A percentile compares a stretch with the other conserved stretches of the same genome.
Conservation (phyloP, 2,888 invertebrate genomes). For the Masnerella sp. region DNA sequence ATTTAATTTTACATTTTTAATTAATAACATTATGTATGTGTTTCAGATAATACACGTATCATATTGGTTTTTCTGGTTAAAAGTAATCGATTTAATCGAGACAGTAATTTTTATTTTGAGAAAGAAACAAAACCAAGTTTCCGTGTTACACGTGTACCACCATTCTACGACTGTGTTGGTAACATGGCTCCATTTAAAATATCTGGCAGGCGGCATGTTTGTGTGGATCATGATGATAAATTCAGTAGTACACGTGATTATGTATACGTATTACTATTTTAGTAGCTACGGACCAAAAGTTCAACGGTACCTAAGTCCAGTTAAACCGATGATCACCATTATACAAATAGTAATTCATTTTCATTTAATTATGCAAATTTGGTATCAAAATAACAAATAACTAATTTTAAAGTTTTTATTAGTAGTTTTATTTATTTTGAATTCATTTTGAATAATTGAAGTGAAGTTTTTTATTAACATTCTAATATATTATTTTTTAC, state of each 20-base stretch:
- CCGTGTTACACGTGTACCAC: conserved; percentile 85
- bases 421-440: too few relatives aligned
- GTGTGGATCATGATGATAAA: conserved; percentile 82
- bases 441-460: background rate
- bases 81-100: conserved; percentile 83
- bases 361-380: too few relatives aligned
- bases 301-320: conserved; percentile 78
- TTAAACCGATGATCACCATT: conserved; percentile 80
- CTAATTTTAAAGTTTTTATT: too few relatives aligned
- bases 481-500: conserved; percentile 66
- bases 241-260: conserved; percentile 83
- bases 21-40: conserved; percentile 4
- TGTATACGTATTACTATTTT: conserved; percentile 85
- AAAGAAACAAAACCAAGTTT: conserved; percentile 84
- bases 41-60: conserved; percentile 72
- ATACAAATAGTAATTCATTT: conserved; percentile 86
- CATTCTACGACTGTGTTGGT: conserved; percentile 82
- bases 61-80: conserved; percentile 82
- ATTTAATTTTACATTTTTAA: too few relatives aligned
- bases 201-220: conserved; percentile 82
- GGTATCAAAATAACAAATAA: too few relatives aligned
- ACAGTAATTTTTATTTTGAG: conserved; percentile 84
- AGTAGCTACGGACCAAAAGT: conserved; percentile 80
- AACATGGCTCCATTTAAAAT: conserved; percentile 81
- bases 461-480: background rate